phyloP scores from a whole-genome alignment of 2,113 vertebrate genomes.

The Petromus typicus region DNA sequence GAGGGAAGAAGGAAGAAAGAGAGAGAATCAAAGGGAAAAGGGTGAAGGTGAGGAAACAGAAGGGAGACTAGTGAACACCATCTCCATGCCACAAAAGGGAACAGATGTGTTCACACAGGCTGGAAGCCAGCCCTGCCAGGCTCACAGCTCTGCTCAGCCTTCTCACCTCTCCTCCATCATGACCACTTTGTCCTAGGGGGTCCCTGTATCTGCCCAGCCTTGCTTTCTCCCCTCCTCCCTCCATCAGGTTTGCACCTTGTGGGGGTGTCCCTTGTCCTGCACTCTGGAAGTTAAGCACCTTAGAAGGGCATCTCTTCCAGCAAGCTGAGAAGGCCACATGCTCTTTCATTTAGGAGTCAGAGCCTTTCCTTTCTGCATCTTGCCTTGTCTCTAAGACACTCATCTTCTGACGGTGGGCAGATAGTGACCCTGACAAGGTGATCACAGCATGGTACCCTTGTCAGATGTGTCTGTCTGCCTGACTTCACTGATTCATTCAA shows the following conservation, averaged over 20 bases:
- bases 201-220: not conserved
- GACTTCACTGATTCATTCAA: not conserved
- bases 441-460: not conserved
- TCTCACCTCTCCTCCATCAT: no score
- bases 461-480: not conserved
- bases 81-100: rapidly evolving
- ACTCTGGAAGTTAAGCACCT: not conserved
- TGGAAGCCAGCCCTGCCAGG: not conserved
- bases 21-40: not conserved
- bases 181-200: rapidly evolving
- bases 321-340: not conserved
- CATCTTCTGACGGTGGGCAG: not conserved
- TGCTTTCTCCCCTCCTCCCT: not conserved
- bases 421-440: not conserved
- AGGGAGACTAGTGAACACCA: no score
- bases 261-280: not conserved
- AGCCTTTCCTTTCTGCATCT: not conserved
- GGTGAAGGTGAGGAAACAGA: not conserved
- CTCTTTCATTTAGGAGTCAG: not conserved
- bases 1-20: not conserved
- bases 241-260: not conserved
- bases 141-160: not conserved
- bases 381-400: not conserved
- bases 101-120: not conserved
- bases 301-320: not conserved